Evolutionary conservation across 2,113 vertebrate genomes (phyloP), one percentile per base, ranked within the genome.

Genomic region (Sceloporus tristichus): DNA sequence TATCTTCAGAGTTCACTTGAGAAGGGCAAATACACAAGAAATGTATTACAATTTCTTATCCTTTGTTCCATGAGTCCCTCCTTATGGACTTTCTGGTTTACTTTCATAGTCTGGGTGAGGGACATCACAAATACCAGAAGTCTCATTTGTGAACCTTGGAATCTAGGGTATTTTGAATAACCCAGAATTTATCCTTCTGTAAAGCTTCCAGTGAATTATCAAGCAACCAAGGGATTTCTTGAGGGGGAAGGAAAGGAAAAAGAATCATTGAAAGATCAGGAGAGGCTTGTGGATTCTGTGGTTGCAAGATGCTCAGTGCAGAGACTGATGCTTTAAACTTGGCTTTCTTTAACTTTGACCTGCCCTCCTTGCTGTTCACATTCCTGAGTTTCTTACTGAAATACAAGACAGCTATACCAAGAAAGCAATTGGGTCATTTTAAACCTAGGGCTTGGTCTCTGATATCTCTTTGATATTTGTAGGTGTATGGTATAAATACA

Each of bases 301-400:
- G 42, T 23, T 85, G 79, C 23, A n/a, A 59, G 70, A 14, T 25
- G 0, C 62, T 79, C 66, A 86, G 40, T 80, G 66, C n/a, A 89
- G 82, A 90, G 81, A 82, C 3, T 73, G 84, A 0, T 1, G 0
- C 66, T 89, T 86, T 85, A 94, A 89, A 66, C 53, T 89, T 0
- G 21, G 85, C 89, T 93, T 92, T 80, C 86, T 73, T 5, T 92
- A 86, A 38, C 59, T 29, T 68, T 90, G 48, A 91, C 92, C 85
- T 93, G 79, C 86, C 84, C 86, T 91, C 88, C 92, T 95, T 85
- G 40, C 85, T 88, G 90, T 84, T 93, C 88, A 81, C 87, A 85
- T 80, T 83, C 74, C 29, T 89, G 94, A 92, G 91, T 92, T 94
- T 94, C 88, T 40, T 92, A 91, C 86, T 91, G 90, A 90, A 94